Evolutionary conservation across 2,888 invertebrate species (phyloP), one percentile per base, ranked within the genome.

Genomic region (Leptinotarsa rubiginosa): DNA sequence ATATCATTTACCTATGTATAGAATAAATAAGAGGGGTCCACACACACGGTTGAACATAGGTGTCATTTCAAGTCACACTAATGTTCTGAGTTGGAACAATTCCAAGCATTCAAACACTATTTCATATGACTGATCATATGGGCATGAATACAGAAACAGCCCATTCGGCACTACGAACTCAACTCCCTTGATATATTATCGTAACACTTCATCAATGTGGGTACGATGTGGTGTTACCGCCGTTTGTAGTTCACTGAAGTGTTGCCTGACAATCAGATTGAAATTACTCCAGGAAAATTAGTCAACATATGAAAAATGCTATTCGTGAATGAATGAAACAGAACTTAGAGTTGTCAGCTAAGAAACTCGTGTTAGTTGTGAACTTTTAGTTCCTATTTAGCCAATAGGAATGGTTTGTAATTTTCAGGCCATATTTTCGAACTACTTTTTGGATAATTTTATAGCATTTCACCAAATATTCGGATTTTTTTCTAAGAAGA

Each of bases 201-300:
- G 68, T 72, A 72, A 65, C 75, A 72, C 72, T 75, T 69, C 69
- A 75, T 72, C 75, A 75, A 75, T 72, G 72, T 69, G 65, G 69
- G 72, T 69, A 72, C 67, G 69, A 66, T 72, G 62, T 62, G 69
- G 69, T 75, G 72, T 69, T 65, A 68, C 22, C 70, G 70, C 69
- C 59, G 72, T 75, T 71, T 72, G 74, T 66, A 56, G 70, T 69
- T 68, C 72, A 47, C 54, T 65, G 47, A 72, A 69, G 69, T 75
- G 75, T 65, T 71, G 69, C 72, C 69, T 69, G 69, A 66, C 69
- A 75, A 75, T 75, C 69, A 66, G 52, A 72, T 65, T 66, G 59
- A 52, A 56, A 65, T 31, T 56, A 22, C 22, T 56, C 18, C 56
- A 4, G 22, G 13, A 22, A 16, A 56, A 56, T 15, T 56, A 25